Evolutionary conservation across 2,797 vertebrate genomes (phyloP), one percentile per base, ranked within the genome.

Genomic region (Momotus momota): DNA sequence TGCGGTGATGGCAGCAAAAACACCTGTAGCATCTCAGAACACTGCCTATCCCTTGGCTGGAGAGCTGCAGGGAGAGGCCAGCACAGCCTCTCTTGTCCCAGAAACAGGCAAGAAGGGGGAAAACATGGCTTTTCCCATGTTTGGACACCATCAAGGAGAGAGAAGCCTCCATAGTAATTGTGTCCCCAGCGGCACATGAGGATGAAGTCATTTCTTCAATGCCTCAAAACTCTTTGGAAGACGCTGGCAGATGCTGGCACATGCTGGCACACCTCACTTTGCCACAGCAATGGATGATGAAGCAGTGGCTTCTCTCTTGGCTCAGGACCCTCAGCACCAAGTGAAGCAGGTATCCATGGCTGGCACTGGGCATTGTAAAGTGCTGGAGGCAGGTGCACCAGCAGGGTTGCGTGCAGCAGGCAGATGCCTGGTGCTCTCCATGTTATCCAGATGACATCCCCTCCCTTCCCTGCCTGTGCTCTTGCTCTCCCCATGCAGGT

Each of bases 111-210:
- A 25, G 15, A 20, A 41, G 7, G 27, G 49, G 33, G 38, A 46
- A 27, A 18, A 20, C 13, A 7, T 10, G 7, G 31, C 31, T 73
- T 48, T 16, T 25, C 11, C 64, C 31, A 13, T 4, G 10, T 15
- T 7, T 46, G 43, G 31, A 46, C 31, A 33, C 22, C 43, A 33
- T 18, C 43, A 26, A 33, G 43, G 23, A 66, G 31, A 48, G 6
- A 8, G 14, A 49, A 13, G 22, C 12, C 51, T 43, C 12, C 51
- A 55, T 17, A 43, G 9, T 29, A 22, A 12, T 21, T 16, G 22
- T 20, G 17, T 51, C 14, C 29, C 22, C 2, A 3, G 17, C 21
- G 41, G 45, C 1, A 2, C 27, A 26, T 0, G 2, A 20, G 22
- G 33, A 54, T 13, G 8, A 41, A 23, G 49, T 5, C 6, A 20